Evolutionary conservation across 2,113 vertebrate genomes (phyloP).

Genomic region (Sorex araneus): DNA sequence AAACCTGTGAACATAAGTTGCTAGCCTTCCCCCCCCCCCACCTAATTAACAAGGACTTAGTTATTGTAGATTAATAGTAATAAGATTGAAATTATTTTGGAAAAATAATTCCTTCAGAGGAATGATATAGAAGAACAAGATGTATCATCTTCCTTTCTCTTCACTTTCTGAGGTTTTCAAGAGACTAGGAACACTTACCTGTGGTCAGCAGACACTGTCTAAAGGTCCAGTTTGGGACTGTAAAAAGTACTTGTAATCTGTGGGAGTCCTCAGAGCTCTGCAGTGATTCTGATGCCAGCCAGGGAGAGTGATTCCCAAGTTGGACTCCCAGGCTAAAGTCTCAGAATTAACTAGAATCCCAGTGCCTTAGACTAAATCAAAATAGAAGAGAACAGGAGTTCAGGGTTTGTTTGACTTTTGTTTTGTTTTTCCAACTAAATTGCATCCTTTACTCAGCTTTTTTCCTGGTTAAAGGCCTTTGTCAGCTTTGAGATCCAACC

Average conservation of each 20-base stretch:
- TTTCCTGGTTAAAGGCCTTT: not conserved
- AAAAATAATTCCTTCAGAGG: not conserved
- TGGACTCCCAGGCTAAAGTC: not conserved
- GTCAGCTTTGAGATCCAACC: not conserved
- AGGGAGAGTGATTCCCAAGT: no score
- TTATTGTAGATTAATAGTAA: not conserved
- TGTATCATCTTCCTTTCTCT: not conserved
- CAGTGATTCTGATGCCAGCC: no score
- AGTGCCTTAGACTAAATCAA: not conserved
- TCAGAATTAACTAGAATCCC: not conserved
- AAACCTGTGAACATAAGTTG: not conserved
- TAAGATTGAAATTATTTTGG: not conserved
- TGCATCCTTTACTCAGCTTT: not conserved
- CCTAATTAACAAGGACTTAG: not conserved
- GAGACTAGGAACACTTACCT: not conserved
- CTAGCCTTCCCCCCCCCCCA: not conserved
- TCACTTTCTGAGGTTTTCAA: not conserved
- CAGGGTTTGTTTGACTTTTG: not conserved
- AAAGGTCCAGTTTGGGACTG: not conserved
- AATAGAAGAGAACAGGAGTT: not conserved
- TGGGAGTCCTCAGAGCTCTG: no score
- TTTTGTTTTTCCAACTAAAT: slow-evolving; percentile 6
- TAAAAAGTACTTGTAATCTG: not conserved
- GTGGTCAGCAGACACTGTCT: not conserved
- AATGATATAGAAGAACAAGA: not conserved